phyloP scores from a whole-genome alignment of 2,113 vertebrate genomes.

The Carassius carassius region DNA sequence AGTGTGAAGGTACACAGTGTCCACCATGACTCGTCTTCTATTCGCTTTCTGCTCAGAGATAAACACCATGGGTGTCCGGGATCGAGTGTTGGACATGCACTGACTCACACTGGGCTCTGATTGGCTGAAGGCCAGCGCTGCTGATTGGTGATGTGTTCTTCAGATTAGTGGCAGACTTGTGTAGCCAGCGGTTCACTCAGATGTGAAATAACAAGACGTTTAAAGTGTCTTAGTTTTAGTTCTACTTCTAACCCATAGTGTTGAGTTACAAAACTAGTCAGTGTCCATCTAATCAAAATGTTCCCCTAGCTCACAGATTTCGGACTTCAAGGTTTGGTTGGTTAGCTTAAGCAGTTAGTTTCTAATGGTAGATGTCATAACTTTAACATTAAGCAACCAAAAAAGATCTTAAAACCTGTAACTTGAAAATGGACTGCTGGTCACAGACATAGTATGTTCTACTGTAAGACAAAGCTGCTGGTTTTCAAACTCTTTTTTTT shows the following conservation, averaged over 20 bases:
- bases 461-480: too few species aligned
- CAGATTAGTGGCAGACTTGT: slow-evolving; percentile 6
- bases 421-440: too few species aligned
- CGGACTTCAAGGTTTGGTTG: background rate
- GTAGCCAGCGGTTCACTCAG: background rate
- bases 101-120: slow-evolving; percentile 19
- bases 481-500: too few species aligned
- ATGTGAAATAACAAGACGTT: background rate
- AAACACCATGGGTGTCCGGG: slow-evolving; percentile 23
- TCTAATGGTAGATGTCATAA: too few species aligned
- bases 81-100: slow-evolving; percentile 39
- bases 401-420: too few species aligned
- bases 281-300: background rate
- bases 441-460: too few species aligned
- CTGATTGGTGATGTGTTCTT: slow-evolving; percentile 37
- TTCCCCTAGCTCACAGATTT: background rate
- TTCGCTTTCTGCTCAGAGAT: background rate
- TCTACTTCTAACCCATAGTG: background rate
- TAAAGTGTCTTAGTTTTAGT: background rate
- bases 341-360: background rate
- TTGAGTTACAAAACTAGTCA: background rate
- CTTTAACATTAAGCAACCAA: too few species aligned
- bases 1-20: background rate
- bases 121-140: slow-evolving; percentile 31
- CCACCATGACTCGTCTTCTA: background rate